phyloP scores from a whole-genome alignment of 2,113 vertebrate species.

The Dromaius novaehollandiae region DNA sequence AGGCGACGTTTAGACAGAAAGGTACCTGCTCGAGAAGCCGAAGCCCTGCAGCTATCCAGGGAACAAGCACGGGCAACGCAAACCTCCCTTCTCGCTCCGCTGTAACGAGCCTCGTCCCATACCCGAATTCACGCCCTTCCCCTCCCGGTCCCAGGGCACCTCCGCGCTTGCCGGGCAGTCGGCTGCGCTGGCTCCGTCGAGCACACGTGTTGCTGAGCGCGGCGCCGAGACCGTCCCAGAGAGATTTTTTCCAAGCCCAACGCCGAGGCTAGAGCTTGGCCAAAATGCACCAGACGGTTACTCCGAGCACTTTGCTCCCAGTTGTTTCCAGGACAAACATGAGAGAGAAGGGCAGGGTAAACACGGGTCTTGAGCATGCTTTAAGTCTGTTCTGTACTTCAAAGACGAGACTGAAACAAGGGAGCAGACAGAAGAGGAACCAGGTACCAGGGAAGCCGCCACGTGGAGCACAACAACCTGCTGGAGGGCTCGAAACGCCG shows the following conservation, averaged over 20 bases:
- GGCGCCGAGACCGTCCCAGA: too few species aligned
- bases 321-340: background rate
- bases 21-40: background rate
- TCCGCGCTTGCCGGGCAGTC: background rate
- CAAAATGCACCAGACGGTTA: background rate
- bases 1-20: background rate
- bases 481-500: background rate
- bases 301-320: background rate
- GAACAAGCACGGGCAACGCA: rapidly evolving
- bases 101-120: background rate
- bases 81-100: background rate
- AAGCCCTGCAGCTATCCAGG: background rate
- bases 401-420: background rate
- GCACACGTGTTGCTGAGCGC: too few species aligned
- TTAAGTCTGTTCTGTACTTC: background rate
- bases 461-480: background rate
- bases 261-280: background rate
- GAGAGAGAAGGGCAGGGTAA: background rate
- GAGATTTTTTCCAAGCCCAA: background rate
- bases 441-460: background rate
- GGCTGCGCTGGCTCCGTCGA: background rate
- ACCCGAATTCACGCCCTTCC: background rate
- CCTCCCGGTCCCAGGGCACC: background rate
- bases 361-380: background rate
- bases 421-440: background rate